Evolutionary conservation across 2,888 invertebrate genomes (phyloP).

Genomic region (Rhagonycha lutea): DNA sequence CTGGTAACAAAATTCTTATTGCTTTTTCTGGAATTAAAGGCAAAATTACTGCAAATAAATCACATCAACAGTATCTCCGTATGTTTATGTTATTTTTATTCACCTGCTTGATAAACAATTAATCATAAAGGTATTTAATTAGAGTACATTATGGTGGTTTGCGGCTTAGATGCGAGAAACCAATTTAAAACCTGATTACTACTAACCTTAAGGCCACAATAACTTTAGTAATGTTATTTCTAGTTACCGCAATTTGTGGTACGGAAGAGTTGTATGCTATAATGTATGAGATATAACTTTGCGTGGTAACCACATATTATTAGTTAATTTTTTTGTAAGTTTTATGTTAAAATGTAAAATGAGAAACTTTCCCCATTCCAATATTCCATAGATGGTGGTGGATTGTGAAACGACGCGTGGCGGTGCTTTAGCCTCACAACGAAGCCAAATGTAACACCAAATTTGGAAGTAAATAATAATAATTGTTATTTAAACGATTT

Average conservation of each 20-base stretch:
- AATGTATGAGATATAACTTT: background rate
- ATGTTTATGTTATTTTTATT: background rate
- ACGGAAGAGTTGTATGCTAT: background rate
- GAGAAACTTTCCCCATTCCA: background rate
- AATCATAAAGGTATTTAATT: background rate
- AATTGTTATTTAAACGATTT: background rate
- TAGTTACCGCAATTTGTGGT: constrained; percentile 3
- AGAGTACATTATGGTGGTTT: background rate
- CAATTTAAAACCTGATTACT: background rate
- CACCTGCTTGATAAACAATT: background rate
- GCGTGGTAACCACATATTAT: background rate
- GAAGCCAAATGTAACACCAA: background rate
- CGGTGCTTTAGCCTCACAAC: background rate
- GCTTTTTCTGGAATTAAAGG: background rate
- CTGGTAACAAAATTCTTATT: background rate
- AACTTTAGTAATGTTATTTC: constrained; percentile 4
- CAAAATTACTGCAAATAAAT: background rate
- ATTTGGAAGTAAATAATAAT: background rate
- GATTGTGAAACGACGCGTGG: background rate
- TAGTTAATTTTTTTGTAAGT: background rate
- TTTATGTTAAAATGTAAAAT: background rate
- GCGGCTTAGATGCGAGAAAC: background rate
- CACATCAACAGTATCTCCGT: background rate
- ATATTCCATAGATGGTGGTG: background rate
- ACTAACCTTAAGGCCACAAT: constrained; percentile 1